These are phyloP conservation scores for Hetaerina americana DNA, from an alignment of 1,140 invertebrate species.

Conservation along the genomic window DNA sequence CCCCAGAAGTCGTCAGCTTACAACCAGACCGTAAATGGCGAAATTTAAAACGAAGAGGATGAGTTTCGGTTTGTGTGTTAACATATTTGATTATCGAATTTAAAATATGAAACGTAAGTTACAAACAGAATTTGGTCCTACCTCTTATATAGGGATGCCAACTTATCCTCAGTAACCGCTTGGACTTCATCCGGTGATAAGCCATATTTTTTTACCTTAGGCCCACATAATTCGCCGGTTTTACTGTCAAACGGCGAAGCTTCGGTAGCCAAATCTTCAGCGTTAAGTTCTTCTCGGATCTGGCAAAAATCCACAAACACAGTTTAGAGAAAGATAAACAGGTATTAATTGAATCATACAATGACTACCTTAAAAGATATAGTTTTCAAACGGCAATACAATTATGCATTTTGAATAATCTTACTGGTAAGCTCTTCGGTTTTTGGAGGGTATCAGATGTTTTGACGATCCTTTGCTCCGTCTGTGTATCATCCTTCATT, in stretches of 20 bases:
- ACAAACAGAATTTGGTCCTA: too few species aligned
- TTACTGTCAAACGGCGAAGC: not conserved
- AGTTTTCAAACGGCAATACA: too few species aligned
- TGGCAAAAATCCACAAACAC: not conserved
- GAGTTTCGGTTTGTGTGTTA: too few species aligned
- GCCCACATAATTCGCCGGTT: not conserved
- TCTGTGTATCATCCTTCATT: conserved; percentile 6
- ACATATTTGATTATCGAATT: too few species aligned
- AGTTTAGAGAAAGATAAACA: not conserved
- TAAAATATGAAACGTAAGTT: too few species aligned
- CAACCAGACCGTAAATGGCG: too few species aligned
- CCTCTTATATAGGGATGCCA: conserved; percentile 47
- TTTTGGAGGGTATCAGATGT: not conserved
- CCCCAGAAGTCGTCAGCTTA: too few species aligned
- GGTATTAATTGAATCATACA: not conserved
- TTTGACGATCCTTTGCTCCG: not conserved
- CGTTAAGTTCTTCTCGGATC: not conserved
- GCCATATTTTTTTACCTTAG: conserved; percentile 48
- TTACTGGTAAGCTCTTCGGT: not conserved
- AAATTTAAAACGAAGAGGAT: too few species aligned
- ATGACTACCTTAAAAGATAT: not conserved
- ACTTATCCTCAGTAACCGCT: conserved; percentile 37
- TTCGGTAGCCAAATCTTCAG: not conserved
- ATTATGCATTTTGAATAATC: too few species aligned
- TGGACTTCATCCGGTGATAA: conserved; percentile 38